Base-by-base conservation (phyloP, 2,888 invertebrate species). In the Patella ulyssiponensis region DNA sequence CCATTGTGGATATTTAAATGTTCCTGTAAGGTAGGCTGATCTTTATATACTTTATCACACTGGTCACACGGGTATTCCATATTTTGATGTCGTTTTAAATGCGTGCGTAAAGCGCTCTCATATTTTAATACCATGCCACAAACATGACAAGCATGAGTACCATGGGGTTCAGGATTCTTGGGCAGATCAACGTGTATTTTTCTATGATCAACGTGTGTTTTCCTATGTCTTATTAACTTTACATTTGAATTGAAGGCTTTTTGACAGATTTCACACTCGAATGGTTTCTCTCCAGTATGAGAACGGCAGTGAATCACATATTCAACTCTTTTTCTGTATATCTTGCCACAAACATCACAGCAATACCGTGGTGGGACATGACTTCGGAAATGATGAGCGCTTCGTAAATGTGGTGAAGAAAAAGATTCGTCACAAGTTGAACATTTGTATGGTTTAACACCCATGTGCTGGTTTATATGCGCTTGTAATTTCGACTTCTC, bases 251-350 rank as follows among this genome's bases (percentile, higher is more conserved):
- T 64, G 23, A 64, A 64, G 15, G 64, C 64, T 23, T 64, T 64
- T 23, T 23, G 20, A 64, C 64, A 64, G 9, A 64, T 15, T 2
- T 64, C 20, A 64, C 64, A 64, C 23, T 64, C 14, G 64, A 20
- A 64, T 11, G 64, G 64, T 20, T 20, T 64, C 64, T 64, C 64
- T 20, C 64, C 64, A 64, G 64, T 64, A 20, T 64, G 64, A 20
- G 14, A 2, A 12, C 64, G 11, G 9, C n/a, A 20, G 15, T 64
- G 64, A 11, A 11, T 14, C 2, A 64, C 12, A 5, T 20, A 23
- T 11, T 20, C 20, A 3, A 3, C 3, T 12, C 12, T 64, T 12
- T 20, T 9, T 64, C 0, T 20, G 14, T 20, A 64, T 11, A 11
- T 11, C 64, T 64, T 64, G 23, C 23, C 12, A 9, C 64, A 64